Evolutionary conservation across 2,797 vertebrate species (phyloP), one percentile per base, ranked within the genome.

Genomic region (Hyperoplus lanceolatus): DNA sequence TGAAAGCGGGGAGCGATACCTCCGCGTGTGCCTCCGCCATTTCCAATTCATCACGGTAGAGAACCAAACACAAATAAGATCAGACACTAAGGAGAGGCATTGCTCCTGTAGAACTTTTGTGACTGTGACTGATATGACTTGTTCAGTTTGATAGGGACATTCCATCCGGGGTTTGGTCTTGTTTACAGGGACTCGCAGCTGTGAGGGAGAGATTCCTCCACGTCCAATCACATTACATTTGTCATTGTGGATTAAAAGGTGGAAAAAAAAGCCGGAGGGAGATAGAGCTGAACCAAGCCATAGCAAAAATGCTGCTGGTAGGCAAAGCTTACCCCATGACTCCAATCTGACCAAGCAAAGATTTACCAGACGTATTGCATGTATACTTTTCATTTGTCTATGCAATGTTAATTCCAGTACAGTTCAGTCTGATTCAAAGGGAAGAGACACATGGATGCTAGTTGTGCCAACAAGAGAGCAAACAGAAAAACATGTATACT

Each of bases 151-250:
- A 89, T 70, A 69, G 75, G 74, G 72, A 67, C 50, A 49, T 41
- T 69, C 49, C 60, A 70, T 14, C 50, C 57, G 50, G 79, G 2
- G 71, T 38, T 29, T 21, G 21, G 73, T 53, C 73, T 75, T 77
- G 80, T 80, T 83, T 86, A 81, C 79, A 62, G 77, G 59, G 68
- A 88, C 79, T 71, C 59, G 75, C 78, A 82, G 83, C 87, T 67
- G 79, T 1, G 2, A 42, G 18, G 54, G 56, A 74, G 67, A 76
- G 69, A 88, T 70, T 77, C 67, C 71, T 85, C 6, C 63, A 75
- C 54, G 55, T 70, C 76, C 78, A 79, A 56, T 84, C 70, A 88
- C 84, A 92, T 90, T 84, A 80, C 6, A 10, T 73, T 70, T 86
- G 82, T 88, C 81, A 71, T 74, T 78, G 53, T 54, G 56, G 56